Evolutionary conservation across 53 echinoderm and acorn worm species (phyloP).

Genomic region (Holothuria scabra): DNA sequence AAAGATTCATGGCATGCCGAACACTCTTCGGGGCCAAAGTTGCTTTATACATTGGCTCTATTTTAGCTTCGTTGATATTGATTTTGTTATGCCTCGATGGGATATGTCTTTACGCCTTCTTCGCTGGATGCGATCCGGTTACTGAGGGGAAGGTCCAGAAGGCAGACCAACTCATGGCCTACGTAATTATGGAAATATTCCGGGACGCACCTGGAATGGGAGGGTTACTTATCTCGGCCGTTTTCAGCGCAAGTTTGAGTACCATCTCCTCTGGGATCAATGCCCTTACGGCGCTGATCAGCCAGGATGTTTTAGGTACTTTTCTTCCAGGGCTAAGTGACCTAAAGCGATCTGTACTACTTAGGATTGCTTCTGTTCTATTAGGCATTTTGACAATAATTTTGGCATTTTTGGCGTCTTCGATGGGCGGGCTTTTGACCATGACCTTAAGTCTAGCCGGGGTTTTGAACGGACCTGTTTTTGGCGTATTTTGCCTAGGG

Average conservation of each 20-base stretch:
- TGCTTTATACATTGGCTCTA: not conserved
- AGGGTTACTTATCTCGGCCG: not conserved
- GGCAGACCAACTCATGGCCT: constrained; percentile 1
- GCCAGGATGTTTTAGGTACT: not conserved
- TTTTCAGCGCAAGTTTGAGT: not conserved
- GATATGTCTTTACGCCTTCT: not conserved
- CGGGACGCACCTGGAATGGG: not conserved
- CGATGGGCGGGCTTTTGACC: not conserved
- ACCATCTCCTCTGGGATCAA: constrained; percentile 24
- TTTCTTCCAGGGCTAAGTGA: constrained; percentile 8
- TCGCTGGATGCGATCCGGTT: not conserved
- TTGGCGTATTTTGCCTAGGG: constrained; percentile 27
- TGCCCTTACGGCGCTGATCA: constrained; percentile 9
- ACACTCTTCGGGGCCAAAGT: not conserved
- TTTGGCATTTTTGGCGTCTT: constrained; percentile 24
- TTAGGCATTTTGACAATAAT: not conserved
- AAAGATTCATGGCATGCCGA: not conserved
- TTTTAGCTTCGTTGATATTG: not conserved
- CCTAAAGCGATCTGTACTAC: not conserved
- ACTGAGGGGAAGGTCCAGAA: not conserved
- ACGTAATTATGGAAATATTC: not conserved
- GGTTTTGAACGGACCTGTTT: constrained; percentile 27
- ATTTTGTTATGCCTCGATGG: not conserved
- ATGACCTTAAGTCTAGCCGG: constrained; percentile 11
- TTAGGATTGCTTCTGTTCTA: constrained; percentile 15